Conservation (phyloP, 2,888 invertebrate species). For the Camponotus fellah region DNA sequence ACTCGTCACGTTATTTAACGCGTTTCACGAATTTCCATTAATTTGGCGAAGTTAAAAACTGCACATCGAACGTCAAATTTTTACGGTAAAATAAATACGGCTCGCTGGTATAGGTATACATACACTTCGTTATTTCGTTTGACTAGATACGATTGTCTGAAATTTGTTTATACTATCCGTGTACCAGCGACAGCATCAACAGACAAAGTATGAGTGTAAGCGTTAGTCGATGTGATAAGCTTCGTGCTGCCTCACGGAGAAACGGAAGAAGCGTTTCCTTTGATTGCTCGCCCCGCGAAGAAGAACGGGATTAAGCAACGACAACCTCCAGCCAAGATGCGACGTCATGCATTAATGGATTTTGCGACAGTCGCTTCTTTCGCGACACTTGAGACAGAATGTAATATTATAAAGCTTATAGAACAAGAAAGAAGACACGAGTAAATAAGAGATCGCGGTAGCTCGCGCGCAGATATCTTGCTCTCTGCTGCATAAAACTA, state of each 20-base stretch:
- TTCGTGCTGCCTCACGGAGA: neutral
- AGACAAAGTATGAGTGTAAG: neutral
- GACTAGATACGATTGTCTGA: neutral
- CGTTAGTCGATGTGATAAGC: neutral
- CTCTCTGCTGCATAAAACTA: slow-evolving; percentile 33
- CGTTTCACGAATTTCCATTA: neutral
- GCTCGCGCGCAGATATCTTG: neutral
- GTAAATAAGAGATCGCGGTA: slow-evolving; percentile 35
- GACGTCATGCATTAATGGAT: slow-evolving; percentile 6
- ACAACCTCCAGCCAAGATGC: neutral
- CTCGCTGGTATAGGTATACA: neutral
- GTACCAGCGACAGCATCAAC: neutral
- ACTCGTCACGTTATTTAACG: slow-evolving; percentile 13
- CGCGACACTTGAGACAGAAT: slow-evolving; percentile 28
- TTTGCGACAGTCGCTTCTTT: slow-evolving; percentile 13
- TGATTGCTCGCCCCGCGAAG: neutral
- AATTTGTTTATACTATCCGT: neutral
- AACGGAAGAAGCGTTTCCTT: slow-evolving; percentile 19
- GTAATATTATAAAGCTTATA: slow-evolving; percentile 43
- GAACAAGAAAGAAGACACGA: slow-evolving; percentile 18
- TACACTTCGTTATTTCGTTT: neutral
- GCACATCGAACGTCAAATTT: neutral
- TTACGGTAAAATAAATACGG: neutral
- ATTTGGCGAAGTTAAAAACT: neutral
- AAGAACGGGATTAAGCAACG: slow-evolving; percentile 1